A percentile compares a stretch with the other conserved stretches of the same genome.
Conservation (phyloP, 2,113 vertebrate species). For the Scatophagus argus region DNA sequence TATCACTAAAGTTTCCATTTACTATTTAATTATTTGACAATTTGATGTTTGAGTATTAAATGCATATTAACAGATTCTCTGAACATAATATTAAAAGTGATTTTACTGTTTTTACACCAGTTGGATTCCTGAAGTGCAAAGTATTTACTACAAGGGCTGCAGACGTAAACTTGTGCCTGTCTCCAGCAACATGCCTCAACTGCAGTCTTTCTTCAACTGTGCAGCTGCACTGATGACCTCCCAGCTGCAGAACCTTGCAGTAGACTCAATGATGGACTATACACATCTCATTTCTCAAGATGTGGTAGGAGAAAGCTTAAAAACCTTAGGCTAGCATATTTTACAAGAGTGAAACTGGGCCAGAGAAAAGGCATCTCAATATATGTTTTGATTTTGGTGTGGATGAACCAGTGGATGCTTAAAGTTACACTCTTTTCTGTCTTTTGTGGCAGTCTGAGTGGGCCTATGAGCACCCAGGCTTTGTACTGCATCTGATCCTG, state of each 20-base stretch:
- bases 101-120: slow-evolving; percentile 72
- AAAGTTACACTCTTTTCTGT: background rate
- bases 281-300: slow-evolving; percentile 86
- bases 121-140: slow-evolving; percentile 89
- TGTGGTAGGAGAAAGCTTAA: slow-evolving; percentile 76
- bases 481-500: slow-evolving; percentile 87
- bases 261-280: slow-evolving; percentile 88
- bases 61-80: background rate
- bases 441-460: slow-evolving; percentile 81
- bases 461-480: slow-evolving; percentile 85
- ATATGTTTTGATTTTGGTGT: background rate
- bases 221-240: slow-evolving; percentile 87
- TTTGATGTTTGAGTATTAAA: background rate
- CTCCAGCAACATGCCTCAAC: slow-evolving; percentile 74
- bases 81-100: background rate
- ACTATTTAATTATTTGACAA: background rate
- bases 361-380: background rate
- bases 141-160: slow-evolving; percentile 86
- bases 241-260: slow-evolving; percentile 87
- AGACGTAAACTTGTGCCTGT: slow-evolving; percentile 84
- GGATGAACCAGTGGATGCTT: background rate
- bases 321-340: background rate
- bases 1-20: background rate
- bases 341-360: background rate
- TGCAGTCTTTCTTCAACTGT: slow-evolving; percentile 89